A percentile compares a stretch with the other conserved stretches of the same genome.
Evolutionary conservation across 2,888 invertebrate genomes (phyloP).

Genomic region (Beris morrisii): DNA sequence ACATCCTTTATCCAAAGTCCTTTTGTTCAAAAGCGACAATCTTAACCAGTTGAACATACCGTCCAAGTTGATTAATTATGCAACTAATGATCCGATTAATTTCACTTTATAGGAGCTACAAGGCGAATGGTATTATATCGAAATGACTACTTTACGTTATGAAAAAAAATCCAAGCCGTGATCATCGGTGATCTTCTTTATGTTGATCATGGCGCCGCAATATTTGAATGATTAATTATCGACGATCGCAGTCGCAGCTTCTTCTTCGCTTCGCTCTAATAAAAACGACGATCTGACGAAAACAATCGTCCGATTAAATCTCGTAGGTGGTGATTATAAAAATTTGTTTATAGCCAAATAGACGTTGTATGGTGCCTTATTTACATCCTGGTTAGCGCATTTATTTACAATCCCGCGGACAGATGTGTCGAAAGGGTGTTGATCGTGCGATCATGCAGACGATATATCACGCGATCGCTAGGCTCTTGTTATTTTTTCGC

Average conservation of each 20-base stretch:
- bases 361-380: neutral
- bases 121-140: no score
- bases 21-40: no score
- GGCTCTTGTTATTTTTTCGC: neutral
- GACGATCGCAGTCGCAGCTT: neutral
- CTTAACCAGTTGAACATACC: no score
- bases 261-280: neutral
- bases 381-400: slow-evolving; percentile 18
- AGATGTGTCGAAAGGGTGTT: slow-evolving; percentile 30
- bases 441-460: slow-evolving; percentile 12
- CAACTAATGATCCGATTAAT: no score
- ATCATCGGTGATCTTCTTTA: no score
- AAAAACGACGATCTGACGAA: neutral
- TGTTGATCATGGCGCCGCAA: no score
- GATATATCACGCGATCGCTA: slow-evolving; percentile 29
- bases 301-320: slow-evolving; percentile 7
- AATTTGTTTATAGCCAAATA: slow-evolving; percentile 16
- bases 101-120: no score
- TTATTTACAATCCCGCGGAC: slow-evolving; percentile 22
- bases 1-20: no score
- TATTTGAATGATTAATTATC: neutral
- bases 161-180: no score
- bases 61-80: no score
- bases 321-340: slow-evolving; percentile 28
- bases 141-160: no score